Base-by-base conservation (phyloP, 2,888 invertebrate species). In the Schizotus pectinicornis region DNA sequence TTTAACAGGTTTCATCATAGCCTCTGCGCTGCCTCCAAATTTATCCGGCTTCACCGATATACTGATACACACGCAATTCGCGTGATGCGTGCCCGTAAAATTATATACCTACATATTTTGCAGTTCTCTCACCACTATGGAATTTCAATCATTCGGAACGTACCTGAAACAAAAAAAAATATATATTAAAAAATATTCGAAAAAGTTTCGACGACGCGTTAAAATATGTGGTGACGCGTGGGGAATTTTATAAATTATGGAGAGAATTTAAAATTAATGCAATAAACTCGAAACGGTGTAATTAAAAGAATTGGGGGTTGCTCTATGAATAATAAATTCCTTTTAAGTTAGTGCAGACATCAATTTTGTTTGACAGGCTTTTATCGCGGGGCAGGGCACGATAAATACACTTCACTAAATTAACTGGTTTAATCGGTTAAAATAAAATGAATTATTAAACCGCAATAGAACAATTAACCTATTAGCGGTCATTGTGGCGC, bases 1-100 rank as follows among this genome's bases (percentile, higher is more conserved):
- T 59, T 59, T 59, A 59, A 55, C 50, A 41, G 55, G 55, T 59
- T 59, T 55, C 54, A 51, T 41, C 50, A 51, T 38, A 37, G 50
- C 39, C n/a, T 55, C 46, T 39, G 31, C 42, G 32, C 5, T 22
- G 22, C 22, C 22, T 22, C 22, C 22, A 50, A 41, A 41, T 50
- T 50, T 34, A 34, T 34, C 41, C 36, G 51, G 51, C 51, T 51
- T 51, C 51, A 45, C 14, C n/a, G 12, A 49, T 7, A 42, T 42
- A 45, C 14, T 6, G 12, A 49, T 7, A 42, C 11, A 30, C 22
- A 30, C n/a, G 11, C 6, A 9, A 3, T 6, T n/a, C 9, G 30
- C 30, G 9, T 13, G n/a, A 3, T 39, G 12, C 11, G 13, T 14
- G 30, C 39, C 9, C 14, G n/a, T 14, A 13, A 13, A 39, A n/a